Evolutionary conservation across 2,113 vertebrate genomes (phyloP), one percentile per base, ranked within the genome.

Genomic region (Cariama cristata): DNA sequence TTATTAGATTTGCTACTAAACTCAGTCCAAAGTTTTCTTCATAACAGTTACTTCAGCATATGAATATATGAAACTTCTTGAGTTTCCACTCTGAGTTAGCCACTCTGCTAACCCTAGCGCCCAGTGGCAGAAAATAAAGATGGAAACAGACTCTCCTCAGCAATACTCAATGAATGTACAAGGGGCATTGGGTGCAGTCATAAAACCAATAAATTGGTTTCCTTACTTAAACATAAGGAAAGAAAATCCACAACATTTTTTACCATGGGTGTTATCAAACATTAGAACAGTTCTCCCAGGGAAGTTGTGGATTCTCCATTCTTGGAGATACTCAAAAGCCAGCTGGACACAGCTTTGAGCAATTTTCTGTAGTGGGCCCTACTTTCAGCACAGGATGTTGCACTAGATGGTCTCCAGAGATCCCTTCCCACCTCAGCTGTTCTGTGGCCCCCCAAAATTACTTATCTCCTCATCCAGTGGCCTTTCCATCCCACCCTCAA

Each of bases 101-200:
- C n/a, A n/a, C 11, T 82, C 0, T 5, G 44, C 26, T 80, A 38
- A 81, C 24, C 8, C 11, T 71, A 2, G 0, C 38, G 12, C 7
- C 22, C 53, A 4, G 28, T 9, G 3, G 2, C 19, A 71, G 28
- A 79, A 92, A 60, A 27, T 40, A 40, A 63, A 44, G 24, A 66
- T 3, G 26, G 22, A 90, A 67, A 59, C 21, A 58, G n/a, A 56
- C 15, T 66, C 14, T 32, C 16, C 27, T 59, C 12, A 38, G 15
- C 22, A 23, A 53, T 16, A 76, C 0, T 3, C 10, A 20, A 19
- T 53, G n/a, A 82, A 28, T 1, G 3, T 16, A 47, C 3, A 49
- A 24, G 24, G 12, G 14, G 5, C 18, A 87, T 47, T 10, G 19
- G 18, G 17, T 14, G 58, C 26, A 77, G 33, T 23, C 33, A 67